Conservation (phyloP, 2,888 invertebrate genomes). For the Polietes domitor region DNA sequence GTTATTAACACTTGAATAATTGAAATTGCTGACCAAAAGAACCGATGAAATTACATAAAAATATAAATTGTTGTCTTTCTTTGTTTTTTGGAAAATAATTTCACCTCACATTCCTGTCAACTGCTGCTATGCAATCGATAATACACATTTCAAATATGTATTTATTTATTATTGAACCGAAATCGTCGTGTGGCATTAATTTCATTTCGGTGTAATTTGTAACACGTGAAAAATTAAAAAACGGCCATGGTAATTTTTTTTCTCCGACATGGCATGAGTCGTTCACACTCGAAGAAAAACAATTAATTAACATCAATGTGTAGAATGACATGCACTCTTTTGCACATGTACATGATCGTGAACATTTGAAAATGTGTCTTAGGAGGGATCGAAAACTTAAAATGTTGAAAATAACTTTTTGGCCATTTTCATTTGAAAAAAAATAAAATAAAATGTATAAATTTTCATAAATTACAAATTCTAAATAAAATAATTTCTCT, state of each 20-base stretch:
- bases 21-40: slow-evolving; percentile 37
- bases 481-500: too few relatives aligned
- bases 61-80: not conserved
- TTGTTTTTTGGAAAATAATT: slow-evolving; percentile 27
- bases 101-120: slow-evolving; percentile 38
- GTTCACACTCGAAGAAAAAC: too few relatives aligned
- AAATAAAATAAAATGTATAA: too few relatives aligned
- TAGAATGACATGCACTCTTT: too few relatives aligned
- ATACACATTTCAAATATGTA: slow-evolving; percentile 6
- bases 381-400: too few relatives aligned
- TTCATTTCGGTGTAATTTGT: not conserved
- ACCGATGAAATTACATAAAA: slow-evolving; percentile 40
- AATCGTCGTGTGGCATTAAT: not conserved
- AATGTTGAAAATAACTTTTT: too few relatives aligned
- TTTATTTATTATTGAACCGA: not conserved
- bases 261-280: too few relatives aligned
- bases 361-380: too few relatives aligned
- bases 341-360: too few relatives aligned
- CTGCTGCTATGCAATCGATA: slow-evolving; percentile 18
- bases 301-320: too few relatives aligned
- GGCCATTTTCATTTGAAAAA: too few relatives aligned
- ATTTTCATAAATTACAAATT: too few relatives aligned
- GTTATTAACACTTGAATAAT: slow-evolving; percentile 35
- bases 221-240: not conserved
- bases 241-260: not conserved